phyloP scores from a whole-genome alignment of 2,113 vertebrate species.

The Scomber colias region DNA sequence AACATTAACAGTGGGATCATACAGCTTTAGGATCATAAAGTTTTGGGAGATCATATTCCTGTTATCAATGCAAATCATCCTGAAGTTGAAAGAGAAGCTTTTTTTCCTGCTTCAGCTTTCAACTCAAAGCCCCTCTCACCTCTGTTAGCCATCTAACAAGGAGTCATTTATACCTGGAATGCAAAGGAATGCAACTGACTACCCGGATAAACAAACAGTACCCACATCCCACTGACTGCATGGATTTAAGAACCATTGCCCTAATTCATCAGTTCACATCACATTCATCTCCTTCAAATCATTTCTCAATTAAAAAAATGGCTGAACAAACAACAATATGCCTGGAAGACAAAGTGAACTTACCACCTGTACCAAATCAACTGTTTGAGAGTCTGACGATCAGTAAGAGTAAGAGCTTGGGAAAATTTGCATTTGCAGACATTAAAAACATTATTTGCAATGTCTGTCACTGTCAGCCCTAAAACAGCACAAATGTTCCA shows the following conservation, averaged over 20 bases:
- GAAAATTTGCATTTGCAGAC: too few species aligned
- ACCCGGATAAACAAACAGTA: slow-evolving; percentile 35
- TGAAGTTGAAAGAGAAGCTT: background rate
- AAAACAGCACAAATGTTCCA: background rate
- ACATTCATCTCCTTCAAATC: background rate
- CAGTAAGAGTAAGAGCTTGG: background rate
- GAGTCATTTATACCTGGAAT: slow-evolving; percentile 27
- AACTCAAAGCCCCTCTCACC: background rate
- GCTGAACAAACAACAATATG: background rate
- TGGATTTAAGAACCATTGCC: background rate
- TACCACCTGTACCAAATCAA: too few species aligned
- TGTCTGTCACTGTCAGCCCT: too few species aligned
- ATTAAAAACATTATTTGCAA: too few species aligned
- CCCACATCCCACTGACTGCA: slow-evolving; percentile 10
- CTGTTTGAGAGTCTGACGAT: background rate
- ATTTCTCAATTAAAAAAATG: background rate
- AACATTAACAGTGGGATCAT: too few species aligned
- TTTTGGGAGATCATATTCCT: background rate
- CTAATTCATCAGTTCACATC: background rate
- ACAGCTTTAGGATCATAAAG: too few species aligned
- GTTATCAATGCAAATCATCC: background rate
- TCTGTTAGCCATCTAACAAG: slow-evolving; percentile 16
- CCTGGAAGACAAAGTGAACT: too few species aligned
- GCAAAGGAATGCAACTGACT: slow-evolving; percentile 30
- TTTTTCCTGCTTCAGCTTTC: background rate